These are phyloP conservation scores for Bolinopsis microptera DNA, from an alignment of 37 sponge, comb jelly and placozoan species.

Conservation along the genomic window DNA sequence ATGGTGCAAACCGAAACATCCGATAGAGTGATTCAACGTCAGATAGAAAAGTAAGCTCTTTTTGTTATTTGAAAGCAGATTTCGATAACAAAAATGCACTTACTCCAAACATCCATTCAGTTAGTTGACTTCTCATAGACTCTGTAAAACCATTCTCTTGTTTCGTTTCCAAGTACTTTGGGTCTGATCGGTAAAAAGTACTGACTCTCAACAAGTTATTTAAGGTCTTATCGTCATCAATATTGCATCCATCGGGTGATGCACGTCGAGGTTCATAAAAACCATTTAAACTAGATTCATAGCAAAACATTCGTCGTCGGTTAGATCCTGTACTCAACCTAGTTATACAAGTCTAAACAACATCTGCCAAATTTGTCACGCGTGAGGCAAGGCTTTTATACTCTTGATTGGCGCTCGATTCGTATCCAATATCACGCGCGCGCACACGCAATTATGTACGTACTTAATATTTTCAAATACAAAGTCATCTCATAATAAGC, in stretches of 20 bases:
- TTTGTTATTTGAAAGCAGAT: too few species aligned
- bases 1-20: too few species aligned
- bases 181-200: conserved; percentile 23
- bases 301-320: conserved; percentile 63
- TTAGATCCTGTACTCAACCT: neutral
- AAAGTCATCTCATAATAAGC: too few species aligned
- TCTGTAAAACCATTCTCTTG: conserved; percentile 56
- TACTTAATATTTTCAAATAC: too few species aligned
- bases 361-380: conserved; percentile 56
- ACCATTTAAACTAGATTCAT: conserved; percentile 62
- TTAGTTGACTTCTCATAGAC: neutral
- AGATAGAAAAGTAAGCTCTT: too few species aligned
- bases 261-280: conserved; percentile 49
- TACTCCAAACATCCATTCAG: conserved; percentile 61
- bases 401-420: conserved; percentile 32
- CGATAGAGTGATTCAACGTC: too few species aligned
- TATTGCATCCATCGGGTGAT: conserved; percentile 64
- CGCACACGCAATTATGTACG: too few species aligned
- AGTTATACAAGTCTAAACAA: conserved; percentile 35
- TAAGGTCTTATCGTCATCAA: conserved; percentile 57
- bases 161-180: conserved; percentile 36
- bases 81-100: too few species aligned
- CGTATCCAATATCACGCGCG: neutral
- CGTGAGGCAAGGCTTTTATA: conserved; percentile 31
- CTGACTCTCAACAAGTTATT: conserved; percentile 47